Percentiles rank a stretch among this genome's conserved stretches.
Conservation (phyloP, 2,797 vertebrate species). For the Apogon talboti region DNA sequence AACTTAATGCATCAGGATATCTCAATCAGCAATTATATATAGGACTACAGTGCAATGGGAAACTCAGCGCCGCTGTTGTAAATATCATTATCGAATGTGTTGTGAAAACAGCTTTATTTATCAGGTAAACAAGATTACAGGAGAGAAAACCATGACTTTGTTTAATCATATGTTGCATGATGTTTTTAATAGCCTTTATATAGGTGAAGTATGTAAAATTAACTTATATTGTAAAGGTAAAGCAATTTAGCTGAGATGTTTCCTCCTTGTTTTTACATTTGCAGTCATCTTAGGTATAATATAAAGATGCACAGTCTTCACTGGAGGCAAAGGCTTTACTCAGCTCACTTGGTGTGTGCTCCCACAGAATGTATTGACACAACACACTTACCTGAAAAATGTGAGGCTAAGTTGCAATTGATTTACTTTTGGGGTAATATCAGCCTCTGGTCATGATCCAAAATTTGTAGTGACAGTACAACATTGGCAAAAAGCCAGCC, state of each 20-base stretch:
- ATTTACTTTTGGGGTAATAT: too few species aligned
- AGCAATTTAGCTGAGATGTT: constrained; percentile 1
- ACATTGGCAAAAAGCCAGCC: too few species aligned
- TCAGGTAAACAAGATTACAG: constrained; percentile 32
- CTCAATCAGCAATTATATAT: constrained; percentile 13
- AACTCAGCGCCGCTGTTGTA: constrained; percentile 24
- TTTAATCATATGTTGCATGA: constrained; percentile 24
- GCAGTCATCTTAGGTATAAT: background rate
- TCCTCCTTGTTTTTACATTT: background rate
- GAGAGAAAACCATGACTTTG: constrained; percentile 18
- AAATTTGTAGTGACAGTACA: too few species aligned
- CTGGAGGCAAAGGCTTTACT: too few species aligned
- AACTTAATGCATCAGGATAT: constrained; percentile 17
- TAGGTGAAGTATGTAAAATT: background rate
- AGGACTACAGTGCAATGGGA: constrained; percentile 3
- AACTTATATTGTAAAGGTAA: constrained; percentile 2
- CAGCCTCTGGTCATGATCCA: too few species aligned
- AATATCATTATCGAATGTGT: constrained; percentile 19
- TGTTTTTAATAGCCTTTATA: constrained; percentile 24
- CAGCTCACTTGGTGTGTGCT: too few species aligned
- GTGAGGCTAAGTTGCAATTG: too few species aligned
- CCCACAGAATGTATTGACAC: too few species aligned
- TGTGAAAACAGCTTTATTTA: constrained; percentile 15
- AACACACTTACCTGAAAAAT: too few species aligned
- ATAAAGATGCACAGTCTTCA: too few species aligned